Evolutionary conservation across 2,797 vertebrate species (phyloP).

Genomic region (Myotis pilosus): DNA sequence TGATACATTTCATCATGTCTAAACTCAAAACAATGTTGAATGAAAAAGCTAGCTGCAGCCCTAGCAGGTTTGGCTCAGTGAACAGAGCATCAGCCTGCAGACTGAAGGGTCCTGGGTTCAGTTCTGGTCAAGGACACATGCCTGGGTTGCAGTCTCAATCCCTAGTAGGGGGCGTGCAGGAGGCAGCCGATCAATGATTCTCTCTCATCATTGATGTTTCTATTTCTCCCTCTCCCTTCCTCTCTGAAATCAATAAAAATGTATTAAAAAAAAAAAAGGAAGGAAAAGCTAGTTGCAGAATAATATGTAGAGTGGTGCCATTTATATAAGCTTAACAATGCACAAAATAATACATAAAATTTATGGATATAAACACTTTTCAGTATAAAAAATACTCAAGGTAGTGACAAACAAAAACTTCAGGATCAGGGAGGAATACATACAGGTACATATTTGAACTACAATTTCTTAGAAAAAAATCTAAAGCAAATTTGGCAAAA

Average conservation of each 20-base stretch:
- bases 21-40: not conserved
- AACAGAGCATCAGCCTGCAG: too few species aligned
- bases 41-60: not conserved
- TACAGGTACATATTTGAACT: not conserved
- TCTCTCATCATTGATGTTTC: too few species aligned
- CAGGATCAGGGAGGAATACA: not conserved
- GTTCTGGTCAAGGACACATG: too few species aligned
- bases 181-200: too few species aligned
- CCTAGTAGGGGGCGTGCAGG: too few species aligned
- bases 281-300: not conserved
- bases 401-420: not conserved
- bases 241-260: too few species aligned
- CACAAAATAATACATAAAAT: not conserved
- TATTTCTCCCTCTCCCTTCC: too few species aligned
- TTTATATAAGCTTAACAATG: not conserved
- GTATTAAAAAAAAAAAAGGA: too few species aligned
- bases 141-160: too few species aligned
- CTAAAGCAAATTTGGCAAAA: constrained; percentile 23
- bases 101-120: too few species aligned
- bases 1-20: not conserved
- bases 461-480: not conserved
- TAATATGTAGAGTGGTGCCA: not conserved
- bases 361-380: not conserved
- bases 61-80: too few species aligned
- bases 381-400: not conserved